phyloP scores from a whole-genome alignment of 2,113 vertebrate species.

The Aldabrachelys gigantea region DNA sequence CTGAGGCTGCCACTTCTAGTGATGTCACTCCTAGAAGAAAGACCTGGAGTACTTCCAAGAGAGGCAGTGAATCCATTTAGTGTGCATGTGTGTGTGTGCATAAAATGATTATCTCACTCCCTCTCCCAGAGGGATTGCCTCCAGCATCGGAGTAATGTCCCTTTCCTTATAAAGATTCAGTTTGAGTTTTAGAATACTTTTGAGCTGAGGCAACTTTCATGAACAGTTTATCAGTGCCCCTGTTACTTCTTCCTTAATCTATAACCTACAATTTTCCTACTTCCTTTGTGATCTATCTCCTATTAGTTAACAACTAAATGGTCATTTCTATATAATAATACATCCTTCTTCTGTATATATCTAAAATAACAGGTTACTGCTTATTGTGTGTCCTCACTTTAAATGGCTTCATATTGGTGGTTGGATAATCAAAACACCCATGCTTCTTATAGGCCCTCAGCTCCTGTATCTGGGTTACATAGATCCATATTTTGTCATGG shows the following conservation, averaged over 20 bases:
- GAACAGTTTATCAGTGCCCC: not conserved
- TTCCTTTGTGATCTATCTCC: not conserved
- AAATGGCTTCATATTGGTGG: not conserved
- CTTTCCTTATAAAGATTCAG: conserved; percentile 58
- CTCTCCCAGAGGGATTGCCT: conserved; percentile 60
- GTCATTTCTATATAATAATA: not conserved
- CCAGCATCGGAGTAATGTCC: conserved; percentile 53
- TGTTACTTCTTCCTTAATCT: not conserved
- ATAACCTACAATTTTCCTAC: not conserved
- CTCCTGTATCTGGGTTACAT: not conserved
- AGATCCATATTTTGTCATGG: not conserved
- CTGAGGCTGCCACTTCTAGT: not conserved
- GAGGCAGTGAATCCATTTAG: not conserved
- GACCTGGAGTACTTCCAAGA: conserved; percentile 45
- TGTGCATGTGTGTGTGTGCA: too few relatives aligned
- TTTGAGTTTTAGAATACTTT: conserved; percentile 69
- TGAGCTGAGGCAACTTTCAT: conserved; percentile 59
- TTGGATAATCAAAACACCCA: not conserved
- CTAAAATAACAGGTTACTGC: not conserved
- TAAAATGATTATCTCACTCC: conserved; percentile 31
- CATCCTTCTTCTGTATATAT: not conserved
- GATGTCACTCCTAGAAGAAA: not conserved
- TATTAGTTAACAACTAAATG: not conserved
- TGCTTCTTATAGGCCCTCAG: not conserved
- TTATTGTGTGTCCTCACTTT: not conserved